A percentile compares a stretch with the other conserved stretches of the same genome.
These are phyloP conservation scores for Hoplostethus atlanticus DNA, from an alignment of 2,797 vertebrate genomes.

Conservation along the genomic window DNA sequence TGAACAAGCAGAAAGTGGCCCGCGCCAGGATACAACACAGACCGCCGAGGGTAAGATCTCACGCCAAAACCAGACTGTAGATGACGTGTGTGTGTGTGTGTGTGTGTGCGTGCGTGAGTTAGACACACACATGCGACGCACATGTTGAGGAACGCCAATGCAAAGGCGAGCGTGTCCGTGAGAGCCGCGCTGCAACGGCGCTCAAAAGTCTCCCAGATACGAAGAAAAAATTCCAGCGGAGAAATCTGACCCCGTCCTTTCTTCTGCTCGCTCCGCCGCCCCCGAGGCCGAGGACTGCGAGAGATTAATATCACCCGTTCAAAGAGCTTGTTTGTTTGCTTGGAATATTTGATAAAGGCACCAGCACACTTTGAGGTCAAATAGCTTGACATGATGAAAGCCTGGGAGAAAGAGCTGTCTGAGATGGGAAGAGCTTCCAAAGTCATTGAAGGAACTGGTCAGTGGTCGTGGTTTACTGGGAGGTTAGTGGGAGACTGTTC, in stretches of 20 bases:
- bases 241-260: constrained; percentile 68
- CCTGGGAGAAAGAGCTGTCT: constrained; percentile 39
- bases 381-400: constrained; percentile 68
- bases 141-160: constrained; percentile 39
- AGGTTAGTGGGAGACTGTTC: no score
- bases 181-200: constrained; percentile 6
- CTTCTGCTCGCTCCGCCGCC: constrained; percentile 48
- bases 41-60: constrained; percentile 91
- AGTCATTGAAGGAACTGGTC: constrained; percentile 16
- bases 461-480: neutral
- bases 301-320: constrained; percentile 74
- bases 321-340: constrained; percentile 77
- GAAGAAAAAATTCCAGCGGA: constrained; percentile 70
- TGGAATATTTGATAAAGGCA: constrained; percentile 72
- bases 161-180: constrained; percentile 35
- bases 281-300: constrained; percentile 49
- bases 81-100: neutral
- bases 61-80: neutral
- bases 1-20: constrained; percentile 99
- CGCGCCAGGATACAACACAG: constrained; percentile 97
- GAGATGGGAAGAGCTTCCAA: constrained; percentile 29
- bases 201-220: constrained; percentile 42
- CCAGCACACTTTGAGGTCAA: constrained; percentile 70
- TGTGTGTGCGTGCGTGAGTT: neutral
- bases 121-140: constrained; percentile 16